Base-by-base conservation (phyloP, 1,140 invertebrate genomes). In the Pogonomyrmex barbatus region DNA sequence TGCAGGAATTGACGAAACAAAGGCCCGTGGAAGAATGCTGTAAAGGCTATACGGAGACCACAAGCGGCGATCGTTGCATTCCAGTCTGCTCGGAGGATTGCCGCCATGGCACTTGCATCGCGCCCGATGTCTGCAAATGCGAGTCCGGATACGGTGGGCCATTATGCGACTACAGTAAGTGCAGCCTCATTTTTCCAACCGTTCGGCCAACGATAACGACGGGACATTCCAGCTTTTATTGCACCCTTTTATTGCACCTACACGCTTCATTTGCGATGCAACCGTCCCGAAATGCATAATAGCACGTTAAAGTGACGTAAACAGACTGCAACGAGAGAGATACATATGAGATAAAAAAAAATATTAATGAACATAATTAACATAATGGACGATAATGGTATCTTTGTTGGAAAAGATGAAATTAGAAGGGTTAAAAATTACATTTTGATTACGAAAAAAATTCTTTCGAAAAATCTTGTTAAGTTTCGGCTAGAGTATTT, bases 111-210 rank as follows among this genome's bases (percentile, higher is more conserved):
- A 96, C 96, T 58, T 99, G 98, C 93, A 94, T 97, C 42, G 97
- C 96, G 30, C 98, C 98, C 0, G 97, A 99, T 90, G 96, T 96
- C 81, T 99, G 98, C 93, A 96, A 98, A 93, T 99, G 98, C 92
- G 96, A 97, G 82, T 96, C 96, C 60, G 98, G 98, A 63, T 99
- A 97, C 93, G 98, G 98, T 56, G 98, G 98, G 50, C 97, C 97
- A 8, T 96, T 96, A 50, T 99, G 98, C 94, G 97, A 98, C 95
- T 97, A 98, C 93, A 97, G 98, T 99, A 95, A 97, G 97, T 97
- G 45, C 65, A 81, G 12, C 3, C 33, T 50, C 45, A 24, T 0
- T 50, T 71, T 33, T 42, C n/a, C 50, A 24, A 24, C 9, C 9
- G 4, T 60, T 47, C 10, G n/a, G 39, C 42, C 58, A 36, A 71